These are phyloP conservation scores for Amphipoea oculea DNA, from an alignment of 2,888 invertebrate genomes.

Conservation along the genomic window DNA sequence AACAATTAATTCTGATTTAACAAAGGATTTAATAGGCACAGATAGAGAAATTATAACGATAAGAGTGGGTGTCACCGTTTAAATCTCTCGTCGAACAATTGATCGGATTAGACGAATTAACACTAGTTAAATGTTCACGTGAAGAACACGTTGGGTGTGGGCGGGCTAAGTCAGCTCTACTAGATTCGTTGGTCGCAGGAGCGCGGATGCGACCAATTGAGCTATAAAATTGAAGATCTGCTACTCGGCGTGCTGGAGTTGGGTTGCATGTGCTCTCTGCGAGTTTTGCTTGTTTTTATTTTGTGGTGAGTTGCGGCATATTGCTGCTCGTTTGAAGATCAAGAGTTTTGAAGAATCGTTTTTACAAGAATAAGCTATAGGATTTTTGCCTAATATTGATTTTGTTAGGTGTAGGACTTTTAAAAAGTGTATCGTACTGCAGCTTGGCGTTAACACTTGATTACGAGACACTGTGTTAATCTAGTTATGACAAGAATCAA, in stretches of 20 bases:
- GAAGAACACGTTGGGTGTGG: constrained; percentile 59
- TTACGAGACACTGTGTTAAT: too few species aligned
- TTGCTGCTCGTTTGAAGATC: constrained; percentile 17
- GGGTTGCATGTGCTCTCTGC: constrained; percentile 61
- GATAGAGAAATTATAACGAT: constrained; percentile 13
- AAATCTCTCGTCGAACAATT: constrained; percentile 72
- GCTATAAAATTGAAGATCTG: constrained; percentile 81
- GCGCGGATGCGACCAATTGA: constrained; percentile 87
- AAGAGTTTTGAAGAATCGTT: constrained; percentile 2
- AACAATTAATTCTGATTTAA: constrained; percentile 3
- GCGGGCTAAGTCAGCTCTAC: constrained; percentile 74
- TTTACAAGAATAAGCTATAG: background rate
- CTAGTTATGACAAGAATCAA: too few species aligned
- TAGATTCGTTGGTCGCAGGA: constrained; percentile 72
- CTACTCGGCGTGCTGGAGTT: constrained; percentile 50
- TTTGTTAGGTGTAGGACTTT: background rate
- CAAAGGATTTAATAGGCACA: background rate
- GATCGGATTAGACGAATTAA: constrained; percentile 62
- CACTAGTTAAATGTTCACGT: constrained; percentile 63
- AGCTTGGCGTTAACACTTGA: background rate
- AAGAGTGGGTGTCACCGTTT: constrained; percentile 63
- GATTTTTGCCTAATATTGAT: background rate
- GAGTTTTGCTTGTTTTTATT: constrained; percentile 46
- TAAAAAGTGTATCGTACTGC: background rate
- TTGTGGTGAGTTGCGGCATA: constrained; percentile 24